phyloP scores from a whole-genome alignment of 2,113 vertebrate genomes.

The Corydoras sp. region DNA sequence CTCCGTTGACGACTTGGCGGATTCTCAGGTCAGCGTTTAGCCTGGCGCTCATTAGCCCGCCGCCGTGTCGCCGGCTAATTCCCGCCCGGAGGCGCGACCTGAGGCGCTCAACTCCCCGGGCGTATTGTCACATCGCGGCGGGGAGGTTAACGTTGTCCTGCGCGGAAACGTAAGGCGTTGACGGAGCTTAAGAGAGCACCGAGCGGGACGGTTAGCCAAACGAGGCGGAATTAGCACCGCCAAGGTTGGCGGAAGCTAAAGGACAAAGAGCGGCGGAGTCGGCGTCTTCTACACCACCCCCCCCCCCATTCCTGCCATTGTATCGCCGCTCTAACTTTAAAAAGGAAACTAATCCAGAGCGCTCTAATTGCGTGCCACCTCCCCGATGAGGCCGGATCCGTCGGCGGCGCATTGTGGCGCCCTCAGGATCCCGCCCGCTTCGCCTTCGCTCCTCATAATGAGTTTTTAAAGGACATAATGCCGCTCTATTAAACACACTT shows the following conservation, averaged over 20 bases:
- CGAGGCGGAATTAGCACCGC: constrained; percentile 31
- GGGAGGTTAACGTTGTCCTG: background rate
- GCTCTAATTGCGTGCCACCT: constrained; percentile 69
- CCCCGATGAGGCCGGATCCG: constrained; percentile 53
- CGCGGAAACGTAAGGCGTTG: constrained; percentile 19
- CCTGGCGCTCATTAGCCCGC: constrained; percentile 16
- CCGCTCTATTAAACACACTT: constrained; percentile 59
- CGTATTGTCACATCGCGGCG: background rate
- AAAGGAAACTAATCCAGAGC: constrained; percentile 68
- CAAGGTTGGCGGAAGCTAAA: constrained; percentile 17
- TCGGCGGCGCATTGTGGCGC: constrained; percentile 54
- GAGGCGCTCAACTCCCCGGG: constrained; percentile 7
- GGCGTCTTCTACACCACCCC: constrained; percentile 12
- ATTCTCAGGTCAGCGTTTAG: constrained; percentile 40
- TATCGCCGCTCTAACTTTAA: constrained; percentile 65
- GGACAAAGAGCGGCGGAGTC: constrained; percentile 42
- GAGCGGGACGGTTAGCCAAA: constrained; percentile 25
- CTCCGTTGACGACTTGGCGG: constrained; percentile 11
- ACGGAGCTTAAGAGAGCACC: constrained; percentile 26
- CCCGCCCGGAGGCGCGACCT: constrained; percentile 17
- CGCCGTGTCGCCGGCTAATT: constrained; percentile 19
- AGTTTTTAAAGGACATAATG: constrained; percentile 71
- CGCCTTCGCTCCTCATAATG: constrained; percentile 66
- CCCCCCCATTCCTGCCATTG: too few relatives aligned
- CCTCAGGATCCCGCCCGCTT: constrained; percentile 53